These are phyloP conservation scores for Diaperis boleti DNA, from an alignment of 2,888 invertebrate genomes.

Conservation along the genomic window DNA sequence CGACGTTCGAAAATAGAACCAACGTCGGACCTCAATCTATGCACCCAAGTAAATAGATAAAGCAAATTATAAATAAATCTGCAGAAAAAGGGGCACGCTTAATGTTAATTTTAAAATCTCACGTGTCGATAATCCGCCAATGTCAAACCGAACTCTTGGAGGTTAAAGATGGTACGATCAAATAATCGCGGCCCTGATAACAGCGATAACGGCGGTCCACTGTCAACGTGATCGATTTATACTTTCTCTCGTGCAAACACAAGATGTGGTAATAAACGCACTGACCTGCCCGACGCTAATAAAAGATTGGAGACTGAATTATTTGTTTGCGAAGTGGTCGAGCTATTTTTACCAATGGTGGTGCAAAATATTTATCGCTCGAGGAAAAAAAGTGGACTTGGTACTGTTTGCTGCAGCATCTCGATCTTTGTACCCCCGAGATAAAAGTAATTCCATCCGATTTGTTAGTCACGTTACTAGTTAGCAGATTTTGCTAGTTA, in stretches of 20 bases:
- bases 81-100: background rate
- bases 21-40: slow-evolving; percentile 40
- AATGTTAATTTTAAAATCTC: background rate
- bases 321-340: background rate
- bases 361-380: background rate
- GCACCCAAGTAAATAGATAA: slow-evolving; percentile 36
- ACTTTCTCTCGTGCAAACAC: slow-evolving; percentile 3
- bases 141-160: slow-evolving; percentile 29
- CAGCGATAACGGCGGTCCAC: slow-evolving; percentile 1
- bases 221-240: slow-evolving; percentile 8
- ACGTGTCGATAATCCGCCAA: slow-evolving; percentile 16
- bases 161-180: slow-evolving; percentile 26
- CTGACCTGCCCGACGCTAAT: slow-evolving; percentile 14
- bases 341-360: background rate
- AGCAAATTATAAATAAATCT: slow-evolving; percentile 29
- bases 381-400: slow-evolving; percentile 11
- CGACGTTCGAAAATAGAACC: slow-evolving; percentile 37
- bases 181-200: background rate
- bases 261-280: background rate
- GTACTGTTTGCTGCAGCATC: background rate
- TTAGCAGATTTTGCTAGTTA: too few relatives aligned
- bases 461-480: background rate
- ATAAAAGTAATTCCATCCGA: slow-evolving; percentile 10
- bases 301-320: background rate
- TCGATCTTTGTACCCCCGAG: slow-evolving; percentile 19